Base-by-base conservation (phyloP, 2,888 invertebrate species). In the Dendrolimus pini region DNA sequence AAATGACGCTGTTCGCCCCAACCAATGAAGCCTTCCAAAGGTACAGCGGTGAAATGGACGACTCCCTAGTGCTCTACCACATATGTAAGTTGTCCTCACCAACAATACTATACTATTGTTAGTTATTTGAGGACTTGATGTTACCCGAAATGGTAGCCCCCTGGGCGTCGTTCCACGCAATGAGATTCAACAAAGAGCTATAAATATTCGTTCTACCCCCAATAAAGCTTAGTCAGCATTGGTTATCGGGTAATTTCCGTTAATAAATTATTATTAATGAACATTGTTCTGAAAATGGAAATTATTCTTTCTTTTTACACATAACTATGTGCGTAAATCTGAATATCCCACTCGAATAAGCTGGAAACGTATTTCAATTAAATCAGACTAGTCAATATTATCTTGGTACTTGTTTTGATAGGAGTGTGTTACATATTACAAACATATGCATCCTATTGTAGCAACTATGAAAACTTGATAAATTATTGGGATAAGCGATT, bases 1-100 rank as follows among this genome's bases (percentile, higher is more conserved):
- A 94, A 75, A 93, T 95, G 76, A 97, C 97, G n/a, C 90, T 97
- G 60, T 97, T 97, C 75, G 97, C 96, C 58, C 97, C 97, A 9
- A 96, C 95, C 64, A 97, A 97, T 85, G 93, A 94, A 66, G 97
- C 97, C 60, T 96, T 97, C 88, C 95, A 96, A 85, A 92, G 93
- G 62, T 94, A 93, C 82, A 92, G 89, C 62, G 93, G 92, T 1
- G 92, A 91, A 61, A 86, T 89, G 74, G 92, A 92, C 59, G 93
- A 92, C 63, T 89, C 83, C 56, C 83, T 95, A 62, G 94, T 96
- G 18, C 92, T 95, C 18, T 96, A 97, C 76, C 97, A 97, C 77
- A 95, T 96, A 85, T 93, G 96, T 96, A 91, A 95, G 96, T 93
- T 69, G 30, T 56, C 56, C 53, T 55, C 30, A 47, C 47, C 0